These are phyloP conservation scores for Agrochola macilenta DNA, from an alignment of 2,888 invertebrate species.

Conservation along the genomic window DNA sequence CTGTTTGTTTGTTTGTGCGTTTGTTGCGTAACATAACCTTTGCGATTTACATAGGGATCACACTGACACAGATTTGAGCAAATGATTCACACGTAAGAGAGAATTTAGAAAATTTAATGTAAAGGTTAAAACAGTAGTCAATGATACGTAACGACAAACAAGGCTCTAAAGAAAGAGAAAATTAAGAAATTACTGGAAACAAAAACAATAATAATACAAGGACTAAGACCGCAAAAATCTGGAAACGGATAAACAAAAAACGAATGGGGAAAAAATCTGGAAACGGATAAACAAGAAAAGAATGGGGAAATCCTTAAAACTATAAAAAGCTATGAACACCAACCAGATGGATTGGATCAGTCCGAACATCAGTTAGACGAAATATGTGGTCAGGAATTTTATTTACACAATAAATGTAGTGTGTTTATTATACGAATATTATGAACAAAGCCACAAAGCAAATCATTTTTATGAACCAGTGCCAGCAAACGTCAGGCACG, in stretches of 20 bases:
- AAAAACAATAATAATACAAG: background rate
- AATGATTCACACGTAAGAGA: conserved; percentile 4
- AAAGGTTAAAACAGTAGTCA: background rate
- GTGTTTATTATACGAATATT: conserved; percentile 2
- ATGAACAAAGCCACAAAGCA: conserved; percentile 26
- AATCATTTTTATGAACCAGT: conserved; percentile 20
- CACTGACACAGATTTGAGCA: conserved; percentile 32
- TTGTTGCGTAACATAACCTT: conserved; percentile 55
- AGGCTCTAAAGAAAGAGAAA: background rate
- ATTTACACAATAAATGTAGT: conserved; percentile 27
- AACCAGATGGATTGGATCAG: conserved; percentile 30
- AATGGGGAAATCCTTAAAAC: background rate
- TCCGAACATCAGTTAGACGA: conserved; percentile 7
- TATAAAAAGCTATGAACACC: background rate
- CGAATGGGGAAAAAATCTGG: background rate
- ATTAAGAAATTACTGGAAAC: background rate
- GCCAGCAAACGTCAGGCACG: conserved; percentile 11
- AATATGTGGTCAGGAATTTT: conserved; percentile 37
- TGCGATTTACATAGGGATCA: conserved; percentile 39
- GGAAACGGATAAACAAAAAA: background rate
- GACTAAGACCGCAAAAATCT: background rate
- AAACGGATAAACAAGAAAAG: background rate
- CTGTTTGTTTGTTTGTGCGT: conserved; percentile 31
- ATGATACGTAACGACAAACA: background rate
- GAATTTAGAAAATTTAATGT: background rate